Evolutionary conservation across 2,797 vertebrate species (phyloP).

Genomic region (Platyrinchus mystaceus): DNA sequence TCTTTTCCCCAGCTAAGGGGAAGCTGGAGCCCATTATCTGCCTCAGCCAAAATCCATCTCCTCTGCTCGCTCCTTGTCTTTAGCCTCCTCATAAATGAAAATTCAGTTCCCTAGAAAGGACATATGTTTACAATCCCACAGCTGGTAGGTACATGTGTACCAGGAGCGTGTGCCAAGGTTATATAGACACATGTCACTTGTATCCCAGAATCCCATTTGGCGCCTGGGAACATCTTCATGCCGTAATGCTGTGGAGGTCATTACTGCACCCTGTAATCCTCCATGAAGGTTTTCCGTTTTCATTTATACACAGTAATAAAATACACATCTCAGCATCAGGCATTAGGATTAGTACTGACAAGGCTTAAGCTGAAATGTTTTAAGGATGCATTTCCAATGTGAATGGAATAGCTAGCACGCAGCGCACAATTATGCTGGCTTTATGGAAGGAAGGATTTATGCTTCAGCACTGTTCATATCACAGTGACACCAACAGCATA

Average conservation of each 20-base stretch:
- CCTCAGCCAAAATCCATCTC: conserved; percentile 24
- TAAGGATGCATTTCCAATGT: conserved; percentile 59
- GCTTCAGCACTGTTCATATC: conserved; percentile 66
- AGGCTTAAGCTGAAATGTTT: conserved; percentile 68
- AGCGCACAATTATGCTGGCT: conserved; percentile 50
- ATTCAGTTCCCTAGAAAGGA: conserved; percentile 32
- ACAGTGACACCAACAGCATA: conserved; percentile 29
- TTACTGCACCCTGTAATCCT: conserved; percentile 67
- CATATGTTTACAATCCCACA: conserved; percentile 55
- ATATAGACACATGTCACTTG: conserved; percentile 46
- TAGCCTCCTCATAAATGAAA: conserved; percentile 32
- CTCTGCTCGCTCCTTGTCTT: background rate
- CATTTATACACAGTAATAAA: conserved; percentile 68
- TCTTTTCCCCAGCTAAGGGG: background rate
- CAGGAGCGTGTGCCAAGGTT: conserved; percentile 24
- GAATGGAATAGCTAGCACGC: conserved; percentile 38
- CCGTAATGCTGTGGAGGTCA: conserved; percentile 28
- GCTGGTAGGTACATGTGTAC: conserved; percentile 56
- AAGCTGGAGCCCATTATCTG: background rate
- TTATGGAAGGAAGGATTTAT: conserved; percentile 66
- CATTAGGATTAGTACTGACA: conserved; percentile 74
- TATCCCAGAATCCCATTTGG: conserved; percentile 57
- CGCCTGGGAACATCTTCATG: conserved; percentile 28
- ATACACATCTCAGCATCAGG: conserved; percentile 72
- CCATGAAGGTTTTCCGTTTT: conserved; percentile 70